A percentile compares a stretch with the other conserved stretches of the same genome.
Conservation (phyloP, 2,797 vertebrate genomes). For the Champsocephalus esox region DNA sequence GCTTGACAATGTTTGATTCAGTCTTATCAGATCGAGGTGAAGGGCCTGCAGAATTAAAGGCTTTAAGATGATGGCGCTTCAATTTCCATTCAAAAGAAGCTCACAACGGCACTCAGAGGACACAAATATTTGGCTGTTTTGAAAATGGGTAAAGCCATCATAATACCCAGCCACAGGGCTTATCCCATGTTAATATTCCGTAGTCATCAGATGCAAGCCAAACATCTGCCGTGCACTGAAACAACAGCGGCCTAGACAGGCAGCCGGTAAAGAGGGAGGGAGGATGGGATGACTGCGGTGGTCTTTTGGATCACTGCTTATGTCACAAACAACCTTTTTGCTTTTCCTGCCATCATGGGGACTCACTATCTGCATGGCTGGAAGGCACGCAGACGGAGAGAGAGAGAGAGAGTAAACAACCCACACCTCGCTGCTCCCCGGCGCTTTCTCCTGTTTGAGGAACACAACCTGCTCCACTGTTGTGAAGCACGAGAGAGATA, state of each 20-base stretch:
- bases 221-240: slow-evolving; percentile 32
- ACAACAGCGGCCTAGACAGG: slow-evolving; percentile 24
- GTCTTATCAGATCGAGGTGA: slow-evolving; percentile 54
- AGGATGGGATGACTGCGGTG: slow-evolving; percentile 17
- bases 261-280: background rate
- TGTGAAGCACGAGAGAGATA: slow-evolving; percentile 53
- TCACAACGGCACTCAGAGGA: slow-evolving; percentile 23
- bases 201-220: slow-evolving; percentile 18
- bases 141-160: slow-evolving; percentile 1
- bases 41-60: slow-evolving; percentile 41
- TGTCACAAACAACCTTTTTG: slow-evolving; percentile 67
- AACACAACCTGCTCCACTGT: slow-evolving; percentile 57
- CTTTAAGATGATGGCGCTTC: slow-evolving; percentile 46
- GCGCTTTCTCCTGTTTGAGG: slow-evolving; percentile 58
- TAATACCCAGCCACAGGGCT: background rate
- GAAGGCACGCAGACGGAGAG: slow-evolving; percentile 47
- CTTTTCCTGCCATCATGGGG: slow-evolving; percentile 50
- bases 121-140: slow-evolving; percentile 16
- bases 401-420: slow-evolving; percentile 61
- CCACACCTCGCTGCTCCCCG: slow-evolving; percentile 41
- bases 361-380: slow-evolving; percentile 63
- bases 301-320: slow-evolving; percentile 62
- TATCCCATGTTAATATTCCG: slow-evolving; percentile 1
- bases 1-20: slow-evolving; percentile 54
- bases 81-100: slow-evolving; percentile 50